These are phyloP conservation scores for Brachionus plicatilis DNA, from an alignment of 1,140 invertebrate genomes.

Conservation along the genomic window DNA sequence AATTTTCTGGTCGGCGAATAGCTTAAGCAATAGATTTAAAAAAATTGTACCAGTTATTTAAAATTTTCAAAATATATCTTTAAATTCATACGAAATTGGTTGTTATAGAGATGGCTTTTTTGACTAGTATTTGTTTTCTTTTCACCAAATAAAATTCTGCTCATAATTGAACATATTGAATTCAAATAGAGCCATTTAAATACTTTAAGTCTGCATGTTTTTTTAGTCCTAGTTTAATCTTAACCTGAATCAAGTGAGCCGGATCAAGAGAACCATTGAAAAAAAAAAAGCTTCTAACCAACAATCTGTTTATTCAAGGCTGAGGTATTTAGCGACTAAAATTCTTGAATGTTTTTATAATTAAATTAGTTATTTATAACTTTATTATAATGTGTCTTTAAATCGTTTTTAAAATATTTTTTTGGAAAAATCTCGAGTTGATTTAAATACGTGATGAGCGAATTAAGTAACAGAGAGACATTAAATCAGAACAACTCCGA, in stretches of 20 bases:
- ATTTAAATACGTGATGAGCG: background rate
- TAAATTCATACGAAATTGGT: slow-evolving; percentile 1
- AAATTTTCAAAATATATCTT: background rate
- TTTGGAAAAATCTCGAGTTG: background rate
- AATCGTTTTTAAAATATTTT: background rate
- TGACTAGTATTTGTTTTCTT: slow-evolving; percentile 18
- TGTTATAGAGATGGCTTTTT: slow-evolving; percentile 12
- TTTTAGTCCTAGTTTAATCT: background rate
- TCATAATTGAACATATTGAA: slow-evolving; percentile 15
- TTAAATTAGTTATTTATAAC: background rate
- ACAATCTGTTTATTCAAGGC: background rate
- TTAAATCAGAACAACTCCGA: background rate
- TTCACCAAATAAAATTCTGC: slow-evolving; percentile 17
- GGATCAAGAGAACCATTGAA: background rate
- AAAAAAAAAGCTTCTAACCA: background rate
- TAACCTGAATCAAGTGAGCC: background rate
- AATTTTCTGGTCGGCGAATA: background rate
- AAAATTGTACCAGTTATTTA: background rate
- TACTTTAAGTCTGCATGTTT: background rate
- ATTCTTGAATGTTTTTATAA: background rate
- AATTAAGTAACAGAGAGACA: background rate
- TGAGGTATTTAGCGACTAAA: background rate
- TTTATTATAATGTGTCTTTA: background rate
- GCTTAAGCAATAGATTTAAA: background rate
- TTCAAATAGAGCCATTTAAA: background rate